Evolutionary conservation across 2,888 invertebrate species (phyloP), one percentile per base, ranked within the genome.

Genomic region (Agelastica alni): DNA sequence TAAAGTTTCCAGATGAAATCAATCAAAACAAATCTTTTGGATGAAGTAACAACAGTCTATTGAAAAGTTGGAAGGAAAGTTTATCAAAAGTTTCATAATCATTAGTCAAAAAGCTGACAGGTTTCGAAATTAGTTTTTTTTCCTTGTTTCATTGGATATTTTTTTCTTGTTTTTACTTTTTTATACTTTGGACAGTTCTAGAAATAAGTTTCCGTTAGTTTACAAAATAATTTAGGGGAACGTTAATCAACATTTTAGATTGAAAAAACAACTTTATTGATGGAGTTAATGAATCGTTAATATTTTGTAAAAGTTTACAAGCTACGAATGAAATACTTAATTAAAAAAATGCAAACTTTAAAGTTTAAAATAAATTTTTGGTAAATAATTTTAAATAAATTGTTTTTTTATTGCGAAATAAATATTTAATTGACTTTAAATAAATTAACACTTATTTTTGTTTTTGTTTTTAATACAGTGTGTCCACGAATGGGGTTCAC

Each of bases 71-170:
- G 7, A 17, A 39, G 39, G 39, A 20, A 13, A 49, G 49, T 49
- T 49, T 49, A 49, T 49, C 49, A 49, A 49, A 49, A 49, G 36
- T 49, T 49, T 41, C 41, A 30, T 32, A 49, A 49, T 49, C 49
- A 49, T 49, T 49, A 49, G 49, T 49, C 49, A 49, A 49, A 49
- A 30, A 28, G 14, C 41, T 49, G 49, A 49, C 49, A 49, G 49
- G 42, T 49, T 49, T 49, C 18, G 14, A 49, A 49, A 49, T 49
- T 49, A 49, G 32, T 41, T 49, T 49, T 49, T 49, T 47, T 34
- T 39, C 17, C 37, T 39, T 42, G 20, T 42, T 41, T 42, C 41
- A 49, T 41, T 42, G 14, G 42, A 7, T 28, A 9, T 18, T 14
- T 39, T 47, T 30, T 30, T 2, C 10, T 13, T 47, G 18, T 26